Conservation (phyloP, 1,140 invertebrate genomes). For the Philotrypesis tridentata region DNA sequence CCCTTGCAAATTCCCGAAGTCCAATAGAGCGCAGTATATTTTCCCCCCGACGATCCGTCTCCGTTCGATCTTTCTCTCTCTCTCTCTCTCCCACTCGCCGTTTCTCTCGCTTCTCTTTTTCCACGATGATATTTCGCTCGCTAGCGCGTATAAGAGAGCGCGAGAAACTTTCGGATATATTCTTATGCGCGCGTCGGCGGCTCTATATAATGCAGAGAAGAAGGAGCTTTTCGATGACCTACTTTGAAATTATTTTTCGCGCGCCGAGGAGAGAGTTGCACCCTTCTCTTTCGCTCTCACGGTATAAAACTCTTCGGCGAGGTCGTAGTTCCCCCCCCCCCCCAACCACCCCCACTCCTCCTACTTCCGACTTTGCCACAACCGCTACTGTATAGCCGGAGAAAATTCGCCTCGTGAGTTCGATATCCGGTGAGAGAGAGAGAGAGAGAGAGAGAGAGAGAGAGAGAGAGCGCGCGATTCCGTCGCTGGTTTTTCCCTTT, state of each 20-base stretch:
- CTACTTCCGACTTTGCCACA: neutral
- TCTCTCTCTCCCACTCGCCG: too few relatives aligned
- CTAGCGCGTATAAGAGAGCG: neutral
- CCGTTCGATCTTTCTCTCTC: constrained; percentile 3
- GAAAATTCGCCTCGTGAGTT: neutral
- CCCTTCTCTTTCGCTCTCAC: neutral
- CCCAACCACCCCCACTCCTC: too few relatives aligned
- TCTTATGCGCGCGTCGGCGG: constrained; percentile 27
- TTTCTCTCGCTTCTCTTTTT: neutral
- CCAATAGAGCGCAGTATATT: constrained; percentile 24
- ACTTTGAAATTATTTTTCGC: constrained; percentile 48
- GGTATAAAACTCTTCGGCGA: neutral
- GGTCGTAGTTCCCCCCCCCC: neutral
- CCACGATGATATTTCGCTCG: constrained; percentile 16
- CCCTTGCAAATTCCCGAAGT: constrained; percentile 15
- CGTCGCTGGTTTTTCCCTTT: neutral
- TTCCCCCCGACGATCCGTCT: constrained; percentile 12
- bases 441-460: too few relatives aligned
- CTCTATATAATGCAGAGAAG: constrained; percentile 32
- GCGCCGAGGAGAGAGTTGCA: neutral
- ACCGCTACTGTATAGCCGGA: neutral
- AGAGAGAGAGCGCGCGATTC: too few relatives aligned
- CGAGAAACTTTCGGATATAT: constrained; percentile 30
- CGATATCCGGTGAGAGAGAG: neutral
- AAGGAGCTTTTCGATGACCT: constrained; percentile 46